Conservation (phyloP, 2,797 vertebrate species). For the Falco cherrug region DNA sequence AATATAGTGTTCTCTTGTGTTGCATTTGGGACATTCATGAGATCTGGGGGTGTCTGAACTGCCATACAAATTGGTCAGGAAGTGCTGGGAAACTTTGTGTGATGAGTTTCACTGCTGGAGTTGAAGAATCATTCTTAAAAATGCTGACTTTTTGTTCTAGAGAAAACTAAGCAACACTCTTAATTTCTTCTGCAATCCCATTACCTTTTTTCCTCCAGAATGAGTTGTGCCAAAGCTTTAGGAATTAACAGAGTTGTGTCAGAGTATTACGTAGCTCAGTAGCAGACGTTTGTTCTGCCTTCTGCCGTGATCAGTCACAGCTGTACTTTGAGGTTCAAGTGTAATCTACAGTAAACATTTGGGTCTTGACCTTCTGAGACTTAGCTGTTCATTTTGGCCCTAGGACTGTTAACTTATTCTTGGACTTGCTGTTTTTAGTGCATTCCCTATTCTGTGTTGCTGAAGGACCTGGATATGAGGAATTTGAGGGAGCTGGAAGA, state of each 20-base stretch:
- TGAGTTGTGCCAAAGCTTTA: background rate
- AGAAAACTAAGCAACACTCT: background rate
- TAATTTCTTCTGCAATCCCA: background rate
- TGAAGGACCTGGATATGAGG: slow-evolving; percentile 97
- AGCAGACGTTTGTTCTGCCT: background rate
- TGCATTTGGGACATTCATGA: background rate
- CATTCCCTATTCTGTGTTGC: slow-evolving; percentile 96
- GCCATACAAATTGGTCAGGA: background rate
- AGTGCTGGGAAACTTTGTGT: background rate
- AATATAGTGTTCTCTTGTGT: background rate
- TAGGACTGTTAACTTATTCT: background rate
- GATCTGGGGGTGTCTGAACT: background rate
- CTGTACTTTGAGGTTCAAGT: background rate
- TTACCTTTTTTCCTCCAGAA: background rate
- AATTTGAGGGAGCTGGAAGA: slow-evolving; percentile 98
- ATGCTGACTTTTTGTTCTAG: background rate
- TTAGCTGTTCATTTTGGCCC: background rate
- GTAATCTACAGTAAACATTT: background rate
- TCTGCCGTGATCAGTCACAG: background rate
- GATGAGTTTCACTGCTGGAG: background rate
- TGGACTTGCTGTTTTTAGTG: slow-evolving; percentile 81
- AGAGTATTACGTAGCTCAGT: background rate
- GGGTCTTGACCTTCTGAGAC: background rate
- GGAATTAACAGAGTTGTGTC: background rate
- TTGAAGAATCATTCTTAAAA: background rate